Percentiles rank a stretch among this genome's conserved stretches.
phyloP scores from a whole-genome alignment of 2,888 invertebrate species.

The Cheilosia soror region DNA sequence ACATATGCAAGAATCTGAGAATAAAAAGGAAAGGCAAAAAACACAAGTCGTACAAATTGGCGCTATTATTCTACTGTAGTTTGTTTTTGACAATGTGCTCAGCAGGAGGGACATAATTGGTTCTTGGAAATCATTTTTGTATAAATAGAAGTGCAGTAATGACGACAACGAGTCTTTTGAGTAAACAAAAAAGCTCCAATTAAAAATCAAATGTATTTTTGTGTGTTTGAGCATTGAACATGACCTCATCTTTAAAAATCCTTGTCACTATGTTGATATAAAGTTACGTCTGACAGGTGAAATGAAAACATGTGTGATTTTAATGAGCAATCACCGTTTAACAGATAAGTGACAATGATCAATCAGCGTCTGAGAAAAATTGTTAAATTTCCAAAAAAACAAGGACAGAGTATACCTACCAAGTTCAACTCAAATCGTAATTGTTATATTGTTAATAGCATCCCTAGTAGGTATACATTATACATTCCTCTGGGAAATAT shows the following conservation, averaged over 20 bases:
- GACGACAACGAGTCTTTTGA: not conserved
- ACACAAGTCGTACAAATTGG: constrained; percentile 27
- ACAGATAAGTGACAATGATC: constrained; percentile 29
- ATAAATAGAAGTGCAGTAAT: constrained; percentile 55
- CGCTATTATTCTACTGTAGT: constrained; percentile 16
- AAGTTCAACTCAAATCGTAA: not conserved
- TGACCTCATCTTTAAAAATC: constrained; percentile 8
- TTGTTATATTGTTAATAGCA: not conserved
- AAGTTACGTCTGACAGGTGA: constrained; percentile 8
- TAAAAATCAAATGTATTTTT: constrained; percentile 12
- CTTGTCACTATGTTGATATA: not conserved
- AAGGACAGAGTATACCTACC: not conserved
- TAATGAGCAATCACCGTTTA: constrained; percentile 5
- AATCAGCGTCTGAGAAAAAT: constrained; percentile 33
- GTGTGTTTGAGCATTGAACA: not conserved
- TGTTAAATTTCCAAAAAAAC: not conserved
- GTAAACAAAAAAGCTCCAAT: constrained; percentile 32
- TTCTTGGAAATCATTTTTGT: constrained; percentile 14
- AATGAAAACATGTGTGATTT: constrained; percentile 15
- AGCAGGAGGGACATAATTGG: constrained; percentile 18
- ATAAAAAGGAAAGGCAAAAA: constrained; percentile 1
- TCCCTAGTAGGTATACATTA: too few species aligned
- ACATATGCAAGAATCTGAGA: constrained; percentile 3
- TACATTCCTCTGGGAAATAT: not conserved
- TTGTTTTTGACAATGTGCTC: constrained; percentile 29